Conservation (phyloP, 2,888 invertebrate genomes). For the Escarpia spicata region DNA sequence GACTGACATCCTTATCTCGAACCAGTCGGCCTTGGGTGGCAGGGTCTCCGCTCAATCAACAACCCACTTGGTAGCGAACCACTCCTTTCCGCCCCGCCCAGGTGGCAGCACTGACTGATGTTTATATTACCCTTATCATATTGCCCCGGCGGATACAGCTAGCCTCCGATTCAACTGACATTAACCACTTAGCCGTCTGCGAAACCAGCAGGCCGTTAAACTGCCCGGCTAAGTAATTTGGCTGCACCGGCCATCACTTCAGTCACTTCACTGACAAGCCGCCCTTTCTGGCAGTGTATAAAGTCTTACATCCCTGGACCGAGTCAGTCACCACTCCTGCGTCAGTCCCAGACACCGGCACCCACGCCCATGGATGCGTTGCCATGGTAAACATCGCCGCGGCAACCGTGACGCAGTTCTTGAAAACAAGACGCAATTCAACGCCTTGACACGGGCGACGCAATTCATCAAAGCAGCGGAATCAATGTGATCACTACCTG, state of each 20-base stretch:
- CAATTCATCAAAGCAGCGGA: background rate
- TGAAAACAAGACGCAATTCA: background rate
- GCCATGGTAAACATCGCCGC: background rate
- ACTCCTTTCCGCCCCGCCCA: background rate
- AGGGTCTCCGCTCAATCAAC: background rate
- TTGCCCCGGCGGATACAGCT: background rate
- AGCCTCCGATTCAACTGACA: background rate
- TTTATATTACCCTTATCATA: background rate
- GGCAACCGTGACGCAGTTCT: background rate
- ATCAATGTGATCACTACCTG: background rate
- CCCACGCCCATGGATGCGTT: background rate
- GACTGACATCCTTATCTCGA: background rate
- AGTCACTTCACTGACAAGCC: background rate
- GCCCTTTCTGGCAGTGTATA: background rate
- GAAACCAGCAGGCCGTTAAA: background rate
- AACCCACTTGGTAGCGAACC: background rate
- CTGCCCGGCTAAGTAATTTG: background rate
- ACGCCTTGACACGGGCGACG: background rate
- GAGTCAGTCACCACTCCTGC: background rate
- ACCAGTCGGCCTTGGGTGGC: background rate
- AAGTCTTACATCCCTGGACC: background rate
- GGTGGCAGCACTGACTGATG: constrained; percentile 16
- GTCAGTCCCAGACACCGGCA: background rate
- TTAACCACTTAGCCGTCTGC: background rate
- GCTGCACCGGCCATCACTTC: background rate